Percentiles rank a stretch among this genome's conserved stretches.
phyloP scores from a whole-genome alignment of 2,113 vertebrate genomes.

The Herpailurus yagouaroundi region DNA sequence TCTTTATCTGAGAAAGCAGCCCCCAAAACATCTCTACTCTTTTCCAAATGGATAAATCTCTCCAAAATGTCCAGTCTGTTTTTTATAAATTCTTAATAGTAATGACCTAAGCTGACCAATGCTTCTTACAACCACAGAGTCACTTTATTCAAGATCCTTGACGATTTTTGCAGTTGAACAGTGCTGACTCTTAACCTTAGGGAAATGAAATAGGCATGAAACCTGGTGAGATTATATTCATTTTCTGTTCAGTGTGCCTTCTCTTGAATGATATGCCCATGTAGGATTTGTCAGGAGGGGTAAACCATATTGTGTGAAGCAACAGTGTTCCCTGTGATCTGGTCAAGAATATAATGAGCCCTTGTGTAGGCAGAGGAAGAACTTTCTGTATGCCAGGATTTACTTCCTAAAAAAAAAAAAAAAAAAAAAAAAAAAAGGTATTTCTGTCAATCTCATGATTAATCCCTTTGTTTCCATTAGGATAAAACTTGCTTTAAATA shows the following conservation, averaged over 20 bases:
- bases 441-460: background rate
- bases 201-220: background rate
- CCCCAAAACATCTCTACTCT: background rate
- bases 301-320: background rate
- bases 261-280: background rate
- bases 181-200: background rate
- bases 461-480: constrained; percentile 30
- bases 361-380: background rate
- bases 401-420: background rate
- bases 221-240: background rate
- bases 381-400: background rate
- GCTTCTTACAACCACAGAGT: background rate
- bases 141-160: background rate
- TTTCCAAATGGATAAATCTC: constrained; percentile 5
- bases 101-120: background rate
- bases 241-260: background rate
- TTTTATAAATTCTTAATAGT: background rate
- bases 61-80: background rate
- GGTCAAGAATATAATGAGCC: background rate
- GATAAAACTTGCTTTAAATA: background rate
- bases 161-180: background rate
- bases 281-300: background rate
- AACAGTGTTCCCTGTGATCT: background rate
- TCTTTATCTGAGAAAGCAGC: background rate
- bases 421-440: background rate